A percentile compares a stretch with the other conserved stretches of the same genome.
Evolutionary conservation across 2,113 vertebrate genomes (phyloP).

Genomic region (Oriolus oriolus): DNA sequence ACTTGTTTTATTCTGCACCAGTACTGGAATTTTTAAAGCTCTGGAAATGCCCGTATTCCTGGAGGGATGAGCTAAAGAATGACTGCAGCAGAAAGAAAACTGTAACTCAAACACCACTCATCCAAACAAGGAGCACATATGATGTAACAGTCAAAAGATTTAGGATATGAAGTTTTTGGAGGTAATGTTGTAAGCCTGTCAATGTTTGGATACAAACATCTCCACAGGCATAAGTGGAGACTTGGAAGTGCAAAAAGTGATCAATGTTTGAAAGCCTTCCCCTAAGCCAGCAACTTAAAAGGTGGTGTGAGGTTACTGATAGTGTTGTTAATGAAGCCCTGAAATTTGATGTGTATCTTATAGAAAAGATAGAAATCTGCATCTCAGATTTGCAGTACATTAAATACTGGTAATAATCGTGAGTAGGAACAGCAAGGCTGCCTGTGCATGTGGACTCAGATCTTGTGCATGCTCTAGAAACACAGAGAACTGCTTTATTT

Average conservation of each 20-base stretch:
- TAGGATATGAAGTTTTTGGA: background rate
- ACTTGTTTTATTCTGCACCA: background rate
- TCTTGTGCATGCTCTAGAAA: background rate
- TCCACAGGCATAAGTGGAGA: accelerated
- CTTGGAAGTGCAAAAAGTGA: background rate
- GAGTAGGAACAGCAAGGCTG: background rate
- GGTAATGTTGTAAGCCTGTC: background rate
- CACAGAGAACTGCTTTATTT: background rate
- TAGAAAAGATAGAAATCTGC: background rate
- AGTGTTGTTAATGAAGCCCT: background rate
- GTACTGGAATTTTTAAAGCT: background rate
- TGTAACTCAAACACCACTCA: background rate
- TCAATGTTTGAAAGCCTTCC: background rate
- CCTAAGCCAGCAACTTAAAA: background rate
- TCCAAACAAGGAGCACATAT: background rate
- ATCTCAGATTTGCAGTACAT: background rate
- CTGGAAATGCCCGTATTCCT: background rate
- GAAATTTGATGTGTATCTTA: background rate
- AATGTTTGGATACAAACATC: background rate
- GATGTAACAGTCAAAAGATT: background rate
- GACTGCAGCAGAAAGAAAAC: background rate
- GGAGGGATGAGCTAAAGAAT: background rate
- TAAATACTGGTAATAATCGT: background rate
- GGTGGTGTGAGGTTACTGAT: background rate
- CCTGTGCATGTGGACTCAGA: accelerated